A percentile compares a stretch with the other conserved stretches of the same genome.
Evolutionary conservation across 2,113 vertebrate genomes (phyloP).

Genomic region (Varanus komodoensis): DNA sequence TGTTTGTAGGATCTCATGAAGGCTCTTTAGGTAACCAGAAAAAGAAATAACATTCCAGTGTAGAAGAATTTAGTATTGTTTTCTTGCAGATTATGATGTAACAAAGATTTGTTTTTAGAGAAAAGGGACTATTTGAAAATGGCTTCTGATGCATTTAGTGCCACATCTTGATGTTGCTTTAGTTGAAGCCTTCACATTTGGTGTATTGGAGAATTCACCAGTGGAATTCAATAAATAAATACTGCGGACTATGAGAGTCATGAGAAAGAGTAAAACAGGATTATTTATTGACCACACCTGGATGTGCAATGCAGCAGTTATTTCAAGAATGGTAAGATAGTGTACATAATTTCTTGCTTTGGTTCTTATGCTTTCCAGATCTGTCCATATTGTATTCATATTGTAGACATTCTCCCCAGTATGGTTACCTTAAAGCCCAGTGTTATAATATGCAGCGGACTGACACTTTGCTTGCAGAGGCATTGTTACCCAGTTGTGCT

Average conservation of each 20-base stretch:
- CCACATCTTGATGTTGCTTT: background rate
- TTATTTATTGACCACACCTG: background rate
- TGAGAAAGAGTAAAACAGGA: background rate
- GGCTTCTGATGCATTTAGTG: background rate
- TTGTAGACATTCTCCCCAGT: background rate
- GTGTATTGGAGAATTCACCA: background rate
- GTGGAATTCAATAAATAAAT: background rate
- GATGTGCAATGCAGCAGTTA: background rate
- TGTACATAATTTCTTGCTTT: background rate
- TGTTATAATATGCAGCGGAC: background rate
- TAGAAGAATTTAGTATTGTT: background rate
- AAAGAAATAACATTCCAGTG: background rate
- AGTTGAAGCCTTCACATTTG: background rate
- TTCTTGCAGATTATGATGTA: background rate
- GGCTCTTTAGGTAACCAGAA: background rate
- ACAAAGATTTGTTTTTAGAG: constrained; percentile 1
- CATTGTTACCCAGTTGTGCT: too few relatives aligned
- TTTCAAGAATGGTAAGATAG: background rate
- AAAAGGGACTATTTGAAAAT: background rate
- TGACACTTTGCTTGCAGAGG: background rate
- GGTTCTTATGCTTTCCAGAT: background rate
- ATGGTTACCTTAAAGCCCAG: background rate
- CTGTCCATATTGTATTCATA: background rate
- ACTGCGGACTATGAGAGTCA: background rate
- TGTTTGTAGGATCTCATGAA: background rate